These are phyloP conservation scores for Pinctada fucata DNA, from an alignment of 2,888 invertebrate species.

Conservation along the genomic window DNA sequence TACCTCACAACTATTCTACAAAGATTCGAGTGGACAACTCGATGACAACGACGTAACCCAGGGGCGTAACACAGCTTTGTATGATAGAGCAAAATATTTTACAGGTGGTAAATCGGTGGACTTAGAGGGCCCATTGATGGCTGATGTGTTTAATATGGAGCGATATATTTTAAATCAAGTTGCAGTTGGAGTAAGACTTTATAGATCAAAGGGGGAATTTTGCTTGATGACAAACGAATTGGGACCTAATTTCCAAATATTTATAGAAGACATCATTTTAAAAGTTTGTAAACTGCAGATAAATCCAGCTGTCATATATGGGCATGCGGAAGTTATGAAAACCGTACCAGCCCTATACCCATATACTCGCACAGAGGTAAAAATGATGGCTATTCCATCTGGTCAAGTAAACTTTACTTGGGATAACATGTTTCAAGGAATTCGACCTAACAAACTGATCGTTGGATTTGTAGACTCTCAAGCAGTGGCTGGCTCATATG, in stretches of 20 bases:
- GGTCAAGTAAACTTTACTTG: no score
- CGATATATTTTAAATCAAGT: constrained; percentile 33
- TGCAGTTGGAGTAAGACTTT: constrained; percentile 22
- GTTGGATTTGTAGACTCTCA: constrained; percentile 38
- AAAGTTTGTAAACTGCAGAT: constrained; percentile 40
- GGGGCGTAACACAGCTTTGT: constrained; percentile 13
- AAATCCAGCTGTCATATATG: constrained; percentile 43
- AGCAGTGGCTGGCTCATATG: constrained; percentile 38
- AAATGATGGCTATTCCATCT: constrained; percentile 35
- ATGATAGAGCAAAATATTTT: constrained; percentile 12
- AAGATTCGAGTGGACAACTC: constrained; percentile 24
- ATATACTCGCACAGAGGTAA: constrained; percentile 31
- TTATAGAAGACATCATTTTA: constrained; percentile 32
- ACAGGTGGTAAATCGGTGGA: constrained; percentile 14
- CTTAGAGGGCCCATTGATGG: constrained; percentile 25
- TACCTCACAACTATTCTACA: constrained; percentile 17
- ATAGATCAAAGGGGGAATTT: constrained; percentile 22
- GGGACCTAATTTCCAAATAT: constrained; percentile 15
- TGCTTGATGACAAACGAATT: constrained; percentile 26
- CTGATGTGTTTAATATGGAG: constrained; percentile 30
- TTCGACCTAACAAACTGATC: constrained; percentile 33
- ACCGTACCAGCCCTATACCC: constrained; percentile 23
- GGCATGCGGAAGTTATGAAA: constrained; percentile 35
- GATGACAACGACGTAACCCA: constrained; percentile 18
- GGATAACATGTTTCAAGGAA: no score